Evolutionary conservation across 2,888 invertebrate species (phyloP).

Genomic region (Protophormia terraenovae): DNA sequence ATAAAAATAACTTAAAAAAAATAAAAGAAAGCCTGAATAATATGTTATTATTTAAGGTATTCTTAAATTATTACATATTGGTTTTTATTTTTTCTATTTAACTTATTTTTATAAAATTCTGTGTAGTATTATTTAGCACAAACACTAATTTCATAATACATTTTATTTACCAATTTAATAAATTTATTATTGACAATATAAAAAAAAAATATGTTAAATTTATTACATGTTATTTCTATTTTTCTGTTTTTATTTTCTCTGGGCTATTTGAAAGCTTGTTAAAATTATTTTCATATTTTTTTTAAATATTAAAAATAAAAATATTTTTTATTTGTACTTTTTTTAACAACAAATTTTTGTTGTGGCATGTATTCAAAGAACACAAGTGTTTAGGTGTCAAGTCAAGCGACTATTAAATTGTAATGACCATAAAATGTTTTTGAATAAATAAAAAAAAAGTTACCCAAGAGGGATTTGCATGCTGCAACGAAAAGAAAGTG

Average conservation of each 20-base stretch:
- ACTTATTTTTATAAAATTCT: not conserved
- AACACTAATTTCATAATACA: not conserved
- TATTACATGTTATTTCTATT: not conserved
- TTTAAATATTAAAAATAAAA: not conserved
- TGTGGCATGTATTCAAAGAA: not conserved
- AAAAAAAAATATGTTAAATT: not conserved
- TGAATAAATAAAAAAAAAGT: not conserved
- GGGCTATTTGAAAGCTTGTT: constrained; percentile 6
- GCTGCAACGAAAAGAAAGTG: not conserved
- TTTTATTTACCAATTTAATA: constrained; percentile 7
- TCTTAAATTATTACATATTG: not conserved
- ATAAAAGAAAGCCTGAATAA: no score
- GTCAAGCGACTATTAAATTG: constrained; percentile 52
- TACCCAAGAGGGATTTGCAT: not conserved
- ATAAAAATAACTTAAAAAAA: no score
- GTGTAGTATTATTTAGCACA: not conserved
- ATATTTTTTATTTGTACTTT: not conserved
- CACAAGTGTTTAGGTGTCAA: constrained; percentile 37
- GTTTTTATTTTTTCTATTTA: not conserved
- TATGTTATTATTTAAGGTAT: no score
- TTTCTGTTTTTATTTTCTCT: not conserved
- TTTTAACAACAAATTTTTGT: not conserved
- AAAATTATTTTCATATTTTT: constrained; percentile 18
- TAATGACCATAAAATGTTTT: constrained; percentile 37
- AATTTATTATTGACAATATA: constrained; percentile 19